phyloP scores from a whole-genome alignment of 1,140 invertebrate species.

The Bombus waltoni region DNA sequence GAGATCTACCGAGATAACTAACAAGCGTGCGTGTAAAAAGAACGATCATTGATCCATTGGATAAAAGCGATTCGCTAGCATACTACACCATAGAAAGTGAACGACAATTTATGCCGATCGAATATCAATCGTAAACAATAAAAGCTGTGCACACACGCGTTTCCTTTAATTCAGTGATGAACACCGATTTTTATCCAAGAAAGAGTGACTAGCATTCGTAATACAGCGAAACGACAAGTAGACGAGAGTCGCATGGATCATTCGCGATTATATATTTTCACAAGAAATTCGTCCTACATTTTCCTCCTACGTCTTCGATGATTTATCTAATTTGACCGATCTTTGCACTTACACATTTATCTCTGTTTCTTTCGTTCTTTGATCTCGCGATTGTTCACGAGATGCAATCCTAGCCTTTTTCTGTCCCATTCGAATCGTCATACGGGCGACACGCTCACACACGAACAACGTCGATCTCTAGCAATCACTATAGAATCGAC shows the following conservation, averaged over 20 bases:
- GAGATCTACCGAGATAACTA: conserved; percentile 22
- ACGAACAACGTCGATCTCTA: conserved; percentile 49
- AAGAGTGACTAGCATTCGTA: conserved; percentile 42
- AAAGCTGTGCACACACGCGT: conserved; percentile 37
- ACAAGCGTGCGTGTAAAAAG: conserved; percentile 36
- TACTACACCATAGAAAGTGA: conserved; percentile 5
- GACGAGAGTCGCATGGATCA: conserved; percentile 34
- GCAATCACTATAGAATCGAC: too few species aligned
- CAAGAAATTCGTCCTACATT: background rate
- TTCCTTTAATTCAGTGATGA: background rate
- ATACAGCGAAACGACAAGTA: conserved; percentile 36
- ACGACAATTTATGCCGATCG: conserved; percentile 22
- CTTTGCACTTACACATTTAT: background rate
- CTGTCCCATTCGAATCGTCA: conserved; percentile 40
- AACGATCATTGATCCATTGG: conserved; percentile 8
- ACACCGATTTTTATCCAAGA: conserved; percentile 10
- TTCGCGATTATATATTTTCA: background rate
- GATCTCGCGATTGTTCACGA: background rate
- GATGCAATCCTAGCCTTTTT: background rate
- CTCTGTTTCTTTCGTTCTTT: background rate
- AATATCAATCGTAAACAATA: conserved; percentile 37
- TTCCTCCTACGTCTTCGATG: background rate
- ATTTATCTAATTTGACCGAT: background rate
- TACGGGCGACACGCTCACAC: conserved; percentile 42
- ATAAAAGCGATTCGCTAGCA: conserved; percentile 32